These are phyloP conservation scores for Vicugna pacos DNA, from an alignment of 2,113 vertebrate genomes.

Conservation along the genomic window DNA sequence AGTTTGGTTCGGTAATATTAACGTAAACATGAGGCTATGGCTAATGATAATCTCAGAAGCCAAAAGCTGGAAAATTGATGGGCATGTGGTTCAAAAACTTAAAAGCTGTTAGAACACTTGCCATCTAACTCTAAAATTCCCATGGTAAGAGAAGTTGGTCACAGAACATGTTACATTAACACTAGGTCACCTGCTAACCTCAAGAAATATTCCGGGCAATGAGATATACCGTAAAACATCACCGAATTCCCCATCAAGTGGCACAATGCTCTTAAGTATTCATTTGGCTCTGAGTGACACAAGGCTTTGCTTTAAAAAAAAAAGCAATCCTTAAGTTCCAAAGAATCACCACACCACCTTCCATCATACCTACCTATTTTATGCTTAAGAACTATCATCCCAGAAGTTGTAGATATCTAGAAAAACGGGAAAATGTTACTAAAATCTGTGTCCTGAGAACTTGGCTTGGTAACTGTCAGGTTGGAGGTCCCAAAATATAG, in stretches of 20 bases:
- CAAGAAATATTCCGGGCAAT: not conserved
- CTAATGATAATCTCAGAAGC: not conserved
- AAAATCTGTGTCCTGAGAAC: not conserved
- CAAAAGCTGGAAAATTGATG: not conserved
- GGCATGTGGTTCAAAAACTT: not conserved
- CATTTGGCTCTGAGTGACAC: not conserved
- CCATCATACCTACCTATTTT: not conserved
- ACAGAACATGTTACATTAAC: not conserved
- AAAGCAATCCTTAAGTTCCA: not conserved
- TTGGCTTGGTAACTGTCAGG: not conserved
- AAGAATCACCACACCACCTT: not conserved
- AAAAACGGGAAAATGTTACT: not conserved
- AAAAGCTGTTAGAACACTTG: not conserved
- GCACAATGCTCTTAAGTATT: not conserved
- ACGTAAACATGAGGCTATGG: not conserved
- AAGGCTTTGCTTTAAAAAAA: not conserved
- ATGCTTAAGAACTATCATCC: not conserved
- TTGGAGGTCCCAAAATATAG: not conserved
- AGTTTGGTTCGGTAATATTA: not conserved
- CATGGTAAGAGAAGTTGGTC: not conserved
- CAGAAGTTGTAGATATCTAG: not conserved
- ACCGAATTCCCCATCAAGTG: not conserved
- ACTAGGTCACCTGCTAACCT: not conserved
- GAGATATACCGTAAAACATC: not conserved
- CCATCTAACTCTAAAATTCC: not conserved